phyloP scores from a whole-genome alignment of 2,888 invertebrate genomes.

The Macrophya annulata region DNA sequence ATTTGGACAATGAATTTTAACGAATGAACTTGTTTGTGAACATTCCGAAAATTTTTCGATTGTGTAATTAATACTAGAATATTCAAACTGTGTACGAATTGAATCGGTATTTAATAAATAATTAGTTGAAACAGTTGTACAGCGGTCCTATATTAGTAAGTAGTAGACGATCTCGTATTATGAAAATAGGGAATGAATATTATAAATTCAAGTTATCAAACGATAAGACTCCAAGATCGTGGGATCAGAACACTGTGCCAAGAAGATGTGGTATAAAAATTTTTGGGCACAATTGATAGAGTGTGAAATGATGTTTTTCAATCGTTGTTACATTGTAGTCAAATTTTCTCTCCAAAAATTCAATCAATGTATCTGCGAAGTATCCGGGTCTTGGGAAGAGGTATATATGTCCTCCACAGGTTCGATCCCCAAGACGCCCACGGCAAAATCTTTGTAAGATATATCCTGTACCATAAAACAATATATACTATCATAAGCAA shows the following conservation, averaged over 20 bases:
- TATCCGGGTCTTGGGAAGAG: conserved; percentile 55
- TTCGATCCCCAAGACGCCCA: conserved; percentile 71
- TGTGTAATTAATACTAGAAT: conserved; percentile 37
- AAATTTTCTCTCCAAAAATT: background rate
- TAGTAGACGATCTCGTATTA: conserved; percentile 52
- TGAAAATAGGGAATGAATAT: conserved; percentile 24
- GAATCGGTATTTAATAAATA: conserved; percentile 44
- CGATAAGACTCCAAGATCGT: conserved; percentile 6
- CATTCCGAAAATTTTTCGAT: conserved; percentile 50
- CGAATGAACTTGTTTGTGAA: conserved; percentile 43
- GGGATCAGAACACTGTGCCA: conserved; percentile 24
- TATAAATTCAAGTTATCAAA: conserved; percentile 30
- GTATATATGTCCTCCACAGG: conserved; percentile 65
- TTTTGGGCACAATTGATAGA: background rate
- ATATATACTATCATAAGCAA: conserved; percentile 73
- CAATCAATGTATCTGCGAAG: conserved; percentile 10
- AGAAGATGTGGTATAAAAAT: background rate
- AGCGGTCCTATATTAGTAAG: conserved; percentile 46
- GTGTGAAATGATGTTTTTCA: background rate
- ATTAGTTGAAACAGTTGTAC: conserved; percentile 49
- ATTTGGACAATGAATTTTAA: conserved; percentile 41
- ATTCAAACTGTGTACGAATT: conserved; percentile 40
- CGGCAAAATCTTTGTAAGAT: conserved; percentile 74
- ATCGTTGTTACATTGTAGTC: conserved; percentile 26
- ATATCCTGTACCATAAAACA: conserved; percentile 74